Base-by-base conservation (phyloP, 2,888 invertebrate genomes). In the Netelia fuscicornis region DNA sequence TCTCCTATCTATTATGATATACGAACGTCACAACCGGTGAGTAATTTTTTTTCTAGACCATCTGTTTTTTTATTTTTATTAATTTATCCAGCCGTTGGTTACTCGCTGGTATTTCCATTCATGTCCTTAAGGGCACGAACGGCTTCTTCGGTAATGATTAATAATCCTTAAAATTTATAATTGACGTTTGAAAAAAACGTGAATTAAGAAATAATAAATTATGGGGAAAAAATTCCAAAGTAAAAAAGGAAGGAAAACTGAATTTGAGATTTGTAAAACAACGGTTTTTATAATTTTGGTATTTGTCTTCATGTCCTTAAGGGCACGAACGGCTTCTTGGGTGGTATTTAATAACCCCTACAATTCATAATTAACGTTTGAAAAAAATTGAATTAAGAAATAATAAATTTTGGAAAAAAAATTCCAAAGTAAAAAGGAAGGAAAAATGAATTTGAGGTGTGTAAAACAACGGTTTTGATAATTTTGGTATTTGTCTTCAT, bases 1-100 rank as follows among this genome's bases (percentile, higher is more conserved):
- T 62, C 84, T 10, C 77, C 84, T 56, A 72, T 81, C 44, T 84
- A 84, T 67, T 84, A 81, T 74, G 84, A 84, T 58, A 72, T 84
- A 48, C 52, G 77, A 56, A 68, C 77, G 11, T 44, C 81, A 13
- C 84, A 84, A 77, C 67, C 84, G 84, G 84, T 84, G 37, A 77
- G 77, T 83, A 17, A 0, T 23, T 67, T 56, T 68, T 54, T 54
- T 42, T 48, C 8, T 6, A 42, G n/a, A 20, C 9, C 48, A 23
- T 68, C 6, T n/a, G 6, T 58, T 20, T 37, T 37, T 42, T 48
- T 11, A n/a, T 44, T 65, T 30, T 68, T 67, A 48, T 44, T 13
- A 20, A 17, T 20, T 67, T 11, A 44, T 20, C 10, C 48, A 37
- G 1, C 37, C 37, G 0, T 0, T 6, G 37, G 1, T 6, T 1